Percentiles rank a stretch among this genome's conserved stretches.
Evolutionary conservation across 2,888 invertebrate species (phyloP).

Genomic region (Spatulosminthurus flaviceps): DNA sequence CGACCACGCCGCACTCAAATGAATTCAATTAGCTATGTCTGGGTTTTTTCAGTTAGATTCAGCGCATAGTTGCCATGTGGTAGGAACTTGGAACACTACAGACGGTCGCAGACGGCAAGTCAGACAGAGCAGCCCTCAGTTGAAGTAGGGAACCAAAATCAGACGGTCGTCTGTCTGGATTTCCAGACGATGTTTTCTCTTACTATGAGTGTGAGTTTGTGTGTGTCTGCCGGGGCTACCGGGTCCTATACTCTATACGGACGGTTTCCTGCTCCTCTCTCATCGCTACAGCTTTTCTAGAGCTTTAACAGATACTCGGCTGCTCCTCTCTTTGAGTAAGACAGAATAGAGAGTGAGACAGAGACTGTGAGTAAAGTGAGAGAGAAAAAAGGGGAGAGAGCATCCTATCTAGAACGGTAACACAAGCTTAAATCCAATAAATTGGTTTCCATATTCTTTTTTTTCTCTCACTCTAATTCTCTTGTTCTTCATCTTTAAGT

Average conservation of each 20-base stretch:
- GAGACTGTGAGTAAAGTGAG: neutral
- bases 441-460: constrained; percentile 7
- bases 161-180: constrained; percentile 30
- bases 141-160: constrained; percentile 28
- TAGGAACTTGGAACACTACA: neutral
- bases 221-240: constrained; percentile 27
- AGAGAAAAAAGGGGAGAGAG: constrained; percentile 19
- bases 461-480: neutral
- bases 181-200: constrained; percentile 30
- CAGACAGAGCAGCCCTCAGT: constrained; percentile 28
- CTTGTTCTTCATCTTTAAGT: neutral
- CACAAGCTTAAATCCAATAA: constrained; percentile 10
- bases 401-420: constrained; percentile 20
- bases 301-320: neutral
- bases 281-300: neutral
- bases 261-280: neutral
- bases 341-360: too few relatives aligned
- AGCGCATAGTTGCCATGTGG: constrained; percentile 26
- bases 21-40: constrained; percentile 30
- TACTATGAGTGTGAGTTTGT: constrained; percentile 14
- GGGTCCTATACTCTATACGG: neutral
- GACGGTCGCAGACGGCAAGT: constrained; percentile 27
- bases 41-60: constrained; percentile 30
- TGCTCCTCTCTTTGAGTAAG: too few relatives aligned
- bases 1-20: constrained; percentile 30